phyloP scores from a whole-genome alignment of 2,888 invertebrate genomes.

The Volucella inflata region DNA sequence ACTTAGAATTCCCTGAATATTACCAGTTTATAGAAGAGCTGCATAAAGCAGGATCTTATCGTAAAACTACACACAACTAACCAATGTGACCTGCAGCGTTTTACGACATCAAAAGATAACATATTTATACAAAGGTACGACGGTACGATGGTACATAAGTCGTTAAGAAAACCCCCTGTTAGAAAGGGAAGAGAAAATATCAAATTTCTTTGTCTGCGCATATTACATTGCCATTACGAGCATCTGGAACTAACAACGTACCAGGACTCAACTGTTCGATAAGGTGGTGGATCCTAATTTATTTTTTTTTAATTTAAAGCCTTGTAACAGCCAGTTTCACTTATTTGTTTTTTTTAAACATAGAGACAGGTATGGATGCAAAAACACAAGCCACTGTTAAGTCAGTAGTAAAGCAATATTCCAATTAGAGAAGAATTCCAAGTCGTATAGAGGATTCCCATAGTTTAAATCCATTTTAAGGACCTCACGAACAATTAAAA shows the following conservation, averaged over 20 bases:
- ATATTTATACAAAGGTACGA: not conserved
- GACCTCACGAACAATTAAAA: no score
- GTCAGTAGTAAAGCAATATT: no score
- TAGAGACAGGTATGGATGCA: no score
- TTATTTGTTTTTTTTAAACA: no score
- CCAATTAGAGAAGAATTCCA: no score
- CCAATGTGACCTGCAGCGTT: not conserved
- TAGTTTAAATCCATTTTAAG: no score
- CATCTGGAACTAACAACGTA: not conserved
- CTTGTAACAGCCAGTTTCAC: no score
- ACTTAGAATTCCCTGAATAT: not conserved
- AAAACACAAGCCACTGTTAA: no score
- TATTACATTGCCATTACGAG: not conserved
- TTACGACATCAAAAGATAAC: constrained; percentile 4
- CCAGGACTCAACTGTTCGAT: no score
- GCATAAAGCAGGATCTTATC: not conserved
- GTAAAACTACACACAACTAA: not conserved
- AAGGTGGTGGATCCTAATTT: no score
- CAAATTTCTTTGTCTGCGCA: not conserved
- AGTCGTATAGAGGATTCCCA: no score
- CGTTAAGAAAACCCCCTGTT: not conserved
- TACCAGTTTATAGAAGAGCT: not conserved
- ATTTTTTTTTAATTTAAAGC: no score
- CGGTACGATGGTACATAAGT: not conserved
- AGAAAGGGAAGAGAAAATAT: not conserved